Evolutionary conservation across 2,113 vertebrate genomes (phyloP).

Genomic region (Equus przewalskii): DNA sequence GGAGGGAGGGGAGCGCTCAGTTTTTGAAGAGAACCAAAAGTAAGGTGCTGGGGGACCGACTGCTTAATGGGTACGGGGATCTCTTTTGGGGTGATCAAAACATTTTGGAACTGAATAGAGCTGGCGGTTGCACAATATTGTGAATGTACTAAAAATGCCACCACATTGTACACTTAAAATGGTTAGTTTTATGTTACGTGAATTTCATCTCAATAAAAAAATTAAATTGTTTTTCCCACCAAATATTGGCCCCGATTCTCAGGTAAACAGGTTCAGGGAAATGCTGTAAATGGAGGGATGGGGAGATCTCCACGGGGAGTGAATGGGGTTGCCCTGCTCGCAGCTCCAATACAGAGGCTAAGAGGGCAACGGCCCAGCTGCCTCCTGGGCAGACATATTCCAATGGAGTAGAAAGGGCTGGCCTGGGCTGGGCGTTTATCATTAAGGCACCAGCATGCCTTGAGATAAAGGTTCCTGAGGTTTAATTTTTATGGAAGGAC

Average conservation of each 20-base stretch:
- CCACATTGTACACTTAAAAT: neutral
- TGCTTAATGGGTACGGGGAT: neutral
- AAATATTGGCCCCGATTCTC: neutral
- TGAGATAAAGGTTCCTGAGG: neutral
- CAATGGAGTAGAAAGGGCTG: neutral
- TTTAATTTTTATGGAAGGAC: neutral
- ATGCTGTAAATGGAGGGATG: neutral
- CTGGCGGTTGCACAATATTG: too few relatives aligned
- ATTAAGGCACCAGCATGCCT: neutral
- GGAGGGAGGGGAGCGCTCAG: too few relatives aligned
- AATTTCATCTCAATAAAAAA: neutral
- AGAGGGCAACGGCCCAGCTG: neutral
- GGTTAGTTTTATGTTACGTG: neutral
- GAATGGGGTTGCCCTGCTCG: neutral
- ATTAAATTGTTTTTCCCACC: neutral
- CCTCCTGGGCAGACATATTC: neutral
- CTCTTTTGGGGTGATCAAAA: neutral
- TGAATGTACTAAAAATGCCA: neutral
- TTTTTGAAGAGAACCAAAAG: neutral
- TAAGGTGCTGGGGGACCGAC: neutral
- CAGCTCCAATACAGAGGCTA: neutral
- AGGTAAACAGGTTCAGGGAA: slow-evolving; percentile 28
- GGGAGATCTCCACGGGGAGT: neutral
- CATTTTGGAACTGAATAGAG: neutral
- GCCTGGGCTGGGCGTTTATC: accelerated